phyloP scores from a whole-genome alignment of 2,888 invertebrate species.

The Drosophila picticornis region DNA sequence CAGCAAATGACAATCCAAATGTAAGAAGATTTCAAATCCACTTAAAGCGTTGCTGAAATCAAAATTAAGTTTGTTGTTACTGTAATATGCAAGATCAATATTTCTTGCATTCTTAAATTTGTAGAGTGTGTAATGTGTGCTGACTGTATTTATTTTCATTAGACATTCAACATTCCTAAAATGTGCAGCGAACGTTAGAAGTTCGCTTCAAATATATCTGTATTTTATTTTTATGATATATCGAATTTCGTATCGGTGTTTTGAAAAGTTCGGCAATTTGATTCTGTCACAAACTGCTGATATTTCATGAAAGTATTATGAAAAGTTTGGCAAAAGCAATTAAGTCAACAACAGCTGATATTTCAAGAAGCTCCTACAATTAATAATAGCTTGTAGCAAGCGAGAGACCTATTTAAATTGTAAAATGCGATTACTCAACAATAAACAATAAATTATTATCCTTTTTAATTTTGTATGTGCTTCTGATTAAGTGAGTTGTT shows the following conservation, averaged over 20 bases:
- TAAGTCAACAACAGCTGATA: background rate
- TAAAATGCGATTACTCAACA: background rate
- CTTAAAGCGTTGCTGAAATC: background rate
- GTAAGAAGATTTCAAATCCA: background rate
- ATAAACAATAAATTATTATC: no score
- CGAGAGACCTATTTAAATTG: background rate
- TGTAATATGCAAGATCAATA: background rate
- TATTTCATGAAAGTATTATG: background rate
- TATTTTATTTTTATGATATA: no score
- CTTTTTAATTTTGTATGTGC: background rate
- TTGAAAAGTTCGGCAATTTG: background rate
- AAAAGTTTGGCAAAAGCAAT: background rate
- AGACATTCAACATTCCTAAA: background rate
- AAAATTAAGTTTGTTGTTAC: no score
- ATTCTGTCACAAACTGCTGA: background rate
- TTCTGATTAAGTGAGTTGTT: background rate
- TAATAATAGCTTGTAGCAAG: background rate
- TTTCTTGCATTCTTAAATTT: background rate
- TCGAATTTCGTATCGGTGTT: background rate
- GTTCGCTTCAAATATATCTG: background rate
- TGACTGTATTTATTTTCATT: background rate
- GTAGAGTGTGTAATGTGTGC: background rate
- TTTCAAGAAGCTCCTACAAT: background rate
- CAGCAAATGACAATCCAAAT: conserved; percentile 28
- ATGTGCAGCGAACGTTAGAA: background rate